Evolutionary conservation across 1,140 invertebrate genomes (phyloP), one percentile per base, ranked within the genome.

Genomic region (Bombus cullumanus): DNA sequence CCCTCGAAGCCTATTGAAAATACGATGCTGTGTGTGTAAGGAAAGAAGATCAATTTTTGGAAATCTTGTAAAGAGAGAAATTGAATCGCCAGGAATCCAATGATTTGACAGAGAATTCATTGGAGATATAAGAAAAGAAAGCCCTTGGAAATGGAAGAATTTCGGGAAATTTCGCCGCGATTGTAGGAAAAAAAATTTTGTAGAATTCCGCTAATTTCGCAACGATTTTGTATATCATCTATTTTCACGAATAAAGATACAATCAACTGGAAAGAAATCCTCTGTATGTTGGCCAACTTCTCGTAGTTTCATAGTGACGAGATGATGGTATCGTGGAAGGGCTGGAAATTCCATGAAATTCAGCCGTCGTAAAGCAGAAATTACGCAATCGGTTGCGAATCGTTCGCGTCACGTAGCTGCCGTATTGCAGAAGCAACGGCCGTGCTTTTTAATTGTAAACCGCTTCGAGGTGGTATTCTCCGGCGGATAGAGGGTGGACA

Each of bases 381-480:
- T 86, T 86, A 83, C 89, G 78, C 73, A 72, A 89, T 89, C 81
- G 83, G 80, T 78, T 59, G 83, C 85, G 82, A 87, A 53, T 57
- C 57, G 41, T 84, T 90, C 89, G 88, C 89, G 89, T 90, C 89
- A 90, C 89, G 89, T 90, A 90, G 37, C 66, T 66, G 89, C 79
- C 78, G 89, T 90, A 90, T 90, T 69, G 83, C 69, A 41, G n/a
- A 3, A 62, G 53, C 75, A 90, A 53, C 47, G 66, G 57, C 75
- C 31, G 62, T n/a, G 86, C 79, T 77, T 88, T 90, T 90, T 86
- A 87, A 90, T 90, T 79, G 88, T 78, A 87, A 85, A 83, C 87
- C 85, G 82, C 69, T 78, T 81, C 68, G 74, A 73, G 88, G 66
- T 66, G 53, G 83, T 39, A 72, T 82, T 37, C 73, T 85, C 80